Base-by-base conservation (phyloP, 1,140 invertebrate genomes). In the Sminthurides bifidus region DNA sequence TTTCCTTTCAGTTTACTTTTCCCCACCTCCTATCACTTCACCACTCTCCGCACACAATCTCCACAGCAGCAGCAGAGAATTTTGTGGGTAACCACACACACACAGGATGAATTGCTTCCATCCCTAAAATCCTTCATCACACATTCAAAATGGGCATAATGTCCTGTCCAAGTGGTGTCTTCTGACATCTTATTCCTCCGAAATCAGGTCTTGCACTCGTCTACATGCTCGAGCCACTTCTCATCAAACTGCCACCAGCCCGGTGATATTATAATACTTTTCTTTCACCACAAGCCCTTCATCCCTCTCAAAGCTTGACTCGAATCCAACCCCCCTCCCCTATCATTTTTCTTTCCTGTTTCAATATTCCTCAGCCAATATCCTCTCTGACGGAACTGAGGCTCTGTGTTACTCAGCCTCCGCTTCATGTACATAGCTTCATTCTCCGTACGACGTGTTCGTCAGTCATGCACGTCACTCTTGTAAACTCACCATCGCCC, bases 21-120 rank as follows among this genome's bases (percentile, higher is more conserved):
- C 41, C 33, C 29, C 35, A 40, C 33, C 41, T 37, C 41, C 31
- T 52, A 33, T 52, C 50, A 40, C 33, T 3, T 24, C 41, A 31
- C 26, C 40, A 33, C 21, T 40, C 29, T 33, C 27, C 19, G 2
- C 3, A 10, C n/a, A 10, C 33, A 35, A n/a, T 35, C n/a, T 35
- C n/a, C 33, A 35, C 8, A 41, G 38, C 6, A 41, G 38, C 6
- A 8, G 38, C 15, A 5, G 23, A 41, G 23, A 15, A 6, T 5
- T n/a, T 41, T 35, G 33, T 10, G 33, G 15, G 17, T 41, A 15
- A 6, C 38, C n/a, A 17, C 38, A n/a, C n/a, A 15, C n/a, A 17
- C 38, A 6, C 38, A 41, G n/a, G 15, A 41, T 17, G 38, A 41
- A 17, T n/a, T 5, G n/a, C 38, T 4, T 41, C 38, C 38, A 17